A percentile compares a stretch with the other conserved stretches of the same genome.
These are phyloP conservation scores for Laspeyria flexula DNA, from an alignment of 2,888 invertebrate species.

Conservation along the genomic window DNA sequence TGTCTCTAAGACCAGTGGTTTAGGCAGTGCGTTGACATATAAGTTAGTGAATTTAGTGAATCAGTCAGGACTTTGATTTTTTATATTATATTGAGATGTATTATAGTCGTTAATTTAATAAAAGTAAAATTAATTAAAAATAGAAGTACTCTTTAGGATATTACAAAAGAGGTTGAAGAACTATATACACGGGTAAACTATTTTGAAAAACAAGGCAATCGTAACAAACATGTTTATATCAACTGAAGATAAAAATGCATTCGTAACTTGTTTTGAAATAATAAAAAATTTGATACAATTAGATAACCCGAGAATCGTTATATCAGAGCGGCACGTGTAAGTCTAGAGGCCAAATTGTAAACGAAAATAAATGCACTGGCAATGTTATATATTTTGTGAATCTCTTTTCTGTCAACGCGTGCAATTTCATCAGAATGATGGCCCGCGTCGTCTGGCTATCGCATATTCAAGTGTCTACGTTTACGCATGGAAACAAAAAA, in stretches of 20 bases:
- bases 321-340: conserved; percentile 62
- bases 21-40: too few species aligned
- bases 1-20: too few species aligned
- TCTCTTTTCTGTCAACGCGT: conserved; percentile 14
- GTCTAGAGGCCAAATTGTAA: conserved; percentile 35
- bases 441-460: conserved; percentile 14
- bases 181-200: conserved; percentile 10
- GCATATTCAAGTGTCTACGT: not conserved
- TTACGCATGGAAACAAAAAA: not conserved
- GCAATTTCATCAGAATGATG: conserved; percentile 11
- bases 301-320: conserved; percentile 50
- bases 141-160: too few species aligned
- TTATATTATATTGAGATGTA: too few species aligned
- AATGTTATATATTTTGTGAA: conserved; percentile 17
- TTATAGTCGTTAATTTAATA: too few species aligned
- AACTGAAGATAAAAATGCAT: conserved; percentile 55
- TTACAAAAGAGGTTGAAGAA: not conserved
- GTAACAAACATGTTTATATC: conserved; percentile 21
- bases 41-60: too few species aligned
- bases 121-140: too few species aligned
- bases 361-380: conserved; percentile 40
- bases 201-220: conserved; percentile 12
- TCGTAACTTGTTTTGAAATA: conserved; percentile 62
- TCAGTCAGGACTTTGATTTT: too few species aligned
- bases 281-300: conserved; percentile 45